Evolutionary conservation across 1,140 invertebrate species (phyloP).

Genomic region (Camponotus vicinus): DNA sequence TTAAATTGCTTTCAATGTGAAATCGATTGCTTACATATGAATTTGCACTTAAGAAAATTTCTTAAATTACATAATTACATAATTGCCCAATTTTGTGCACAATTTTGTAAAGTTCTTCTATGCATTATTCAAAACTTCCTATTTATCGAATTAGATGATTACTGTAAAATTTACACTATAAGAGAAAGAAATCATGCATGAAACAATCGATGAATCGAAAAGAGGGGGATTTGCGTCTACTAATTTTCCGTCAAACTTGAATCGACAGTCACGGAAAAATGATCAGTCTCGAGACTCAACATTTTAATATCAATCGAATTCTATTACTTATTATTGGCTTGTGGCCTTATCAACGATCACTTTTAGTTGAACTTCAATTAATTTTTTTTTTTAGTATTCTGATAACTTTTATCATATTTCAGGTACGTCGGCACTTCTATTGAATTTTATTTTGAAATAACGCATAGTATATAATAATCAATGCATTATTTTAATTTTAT

Average conservation of each 20-base stretch:
- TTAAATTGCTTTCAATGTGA: conserved; percentile 5
- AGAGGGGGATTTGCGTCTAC: not conserved
- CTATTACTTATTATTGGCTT: conserved; percentile 17
- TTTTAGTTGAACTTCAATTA: not conserved
- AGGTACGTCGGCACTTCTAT: not conserved
- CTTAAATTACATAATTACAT: not conserved
- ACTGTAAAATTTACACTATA: not conserved
- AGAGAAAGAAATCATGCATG: not conserved
- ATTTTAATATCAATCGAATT: conserved; percentile 13
- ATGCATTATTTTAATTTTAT: not conserved
- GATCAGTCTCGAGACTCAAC: conserved; percentile 8
- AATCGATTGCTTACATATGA: not conserved
- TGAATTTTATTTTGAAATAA: not conserved
- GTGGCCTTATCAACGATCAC: conserved; percentile 15
- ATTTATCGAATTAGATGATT: not conserved
- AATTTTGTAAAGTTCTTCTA: not conserved
- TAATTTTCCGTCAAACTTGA: not conserved
- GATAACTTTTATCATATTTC: conserved; percentile 12
- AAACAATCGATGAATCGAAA: not conserved
- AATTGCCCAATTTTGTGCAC: too few relatives aligned
- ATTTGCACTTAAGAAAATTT: not conserved
- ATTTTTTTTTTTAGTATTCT: conserved; percentile 8
- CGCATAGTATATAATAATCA: not conserved
- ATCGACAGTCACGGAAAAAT: not conserved
- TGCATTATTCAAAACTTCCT: not conserved